Evolutionary conservation across 2,888 invertebrate genomes (phyloP), one percentile per base, ranked within the genome.

Genomic region (Leucoptera coffeella): DNA sequence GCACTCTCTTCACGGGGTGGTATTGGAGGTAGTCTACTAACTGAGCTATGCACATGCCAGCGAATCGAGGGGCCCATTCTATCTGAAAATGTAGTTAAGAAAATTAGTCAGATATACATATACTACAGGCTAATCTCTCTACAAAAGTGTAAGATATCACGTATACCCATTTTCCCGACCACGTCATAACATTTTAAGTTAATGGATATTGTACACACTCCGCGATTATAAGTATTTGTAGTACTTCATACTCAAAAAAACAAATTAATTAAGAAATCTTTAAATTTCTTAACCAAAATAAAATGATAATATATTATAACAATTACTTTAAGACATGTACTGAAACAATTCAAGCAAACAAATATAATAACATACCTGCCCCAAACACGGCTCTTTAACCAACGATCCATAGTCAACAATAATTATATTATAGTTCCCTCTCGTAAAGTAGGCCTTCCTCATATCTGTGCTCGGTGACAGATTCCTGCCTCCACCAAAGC

Each of bases 401-500:
- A 89, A 73, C 5, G 77, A 69, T 10, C 81, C 80, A 49, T 89
- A 90, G 59, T 90, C 88, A n/a, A 88, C 88, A 28, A 90, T 86
- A 40, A 90, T 80, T 29, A 90, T 82, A 43, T 90, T 90, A 52
- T 88, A 89, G 40, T 87, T 78, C 23, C 89, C 88, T 30, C 76
- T 72, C 19, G 75, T 67, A 49, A 89, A 90, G 51, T 86, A 90
- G 0, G 88, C 90, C 47, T 85, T 80, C 27, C 89, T 73, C 62
- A 90, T 77, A 45, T 89, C 88, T 0, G 89, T 88, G 47, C 88
- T 89, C 0, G 90, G 90, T 1, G 86, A 82, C 15, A 83, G 65
- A 46, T 84, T 80, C 33, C 88, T 64, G 1, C 90, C 89, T 0
- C 89, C 90, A 0, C 90, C 89, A 43, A 94, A 93, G 4, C 93